Conservation (phyloP, 2,797 vertebrate species). For the Pseudomugil tenellus region DNA sequence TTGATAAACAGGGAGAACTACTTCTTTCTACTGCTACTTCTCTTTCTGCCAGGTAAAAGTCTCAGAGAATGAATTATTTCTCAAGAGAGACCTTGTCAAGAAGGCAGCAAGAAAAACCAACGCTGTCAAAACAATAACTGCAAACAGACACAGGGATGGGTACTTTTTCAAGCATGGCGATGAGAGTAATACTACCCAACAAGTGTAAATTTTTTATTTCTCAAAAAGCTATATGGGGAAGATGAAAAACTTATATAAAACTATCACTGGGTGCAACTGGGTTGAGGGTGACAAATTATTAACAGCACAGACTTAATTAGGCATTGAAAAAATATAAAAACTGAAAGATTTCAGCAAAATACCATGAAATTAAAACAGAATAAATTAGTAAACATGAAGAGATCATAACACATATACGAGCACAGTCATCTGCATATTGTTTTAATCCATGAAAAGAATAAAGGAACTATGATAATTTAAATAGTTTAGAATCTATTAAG, state of each 20-base stretch:
- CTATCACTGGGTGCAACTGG: neutral
- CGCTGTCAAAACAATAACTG: neutral
- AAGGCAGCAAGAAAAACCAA: neutral
- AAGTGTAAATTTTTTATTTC: neutral
- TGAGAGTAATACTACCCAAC: neutral
- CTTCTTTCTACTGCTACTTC: neutral
- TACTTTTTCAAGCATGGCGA: neutral
- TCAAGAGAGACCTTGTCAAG: neutral
- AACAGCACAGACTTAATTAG: neutral
- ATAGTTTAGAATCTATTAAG: neutral
- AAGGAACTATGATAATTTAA: neutral
- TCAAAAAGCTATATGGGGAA: neutral
- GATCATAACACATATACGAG: neutral
- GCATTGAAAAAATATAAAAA: neutral
- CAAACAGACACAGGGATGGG: neutral
- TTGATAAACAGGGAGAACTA: conserved; percentile 24
- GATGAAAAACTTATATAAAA: neutral
- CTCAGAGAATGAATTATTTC: conserved; percentile 2
- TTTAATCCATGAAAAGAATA: neutral
- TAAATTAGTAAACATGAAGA: neutral
- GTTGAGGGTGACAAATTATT: neutral
- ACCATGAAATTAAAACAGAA: too few relatives aligned
- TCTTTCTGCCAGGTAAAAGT: conserved; percentile 2
- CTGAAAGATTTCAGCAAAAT: neutral
- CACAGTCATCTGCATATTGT: neutral